Conservation (phyloP, 2,113 vertebrate species). For the Telmatochromis sp. region DNA sequence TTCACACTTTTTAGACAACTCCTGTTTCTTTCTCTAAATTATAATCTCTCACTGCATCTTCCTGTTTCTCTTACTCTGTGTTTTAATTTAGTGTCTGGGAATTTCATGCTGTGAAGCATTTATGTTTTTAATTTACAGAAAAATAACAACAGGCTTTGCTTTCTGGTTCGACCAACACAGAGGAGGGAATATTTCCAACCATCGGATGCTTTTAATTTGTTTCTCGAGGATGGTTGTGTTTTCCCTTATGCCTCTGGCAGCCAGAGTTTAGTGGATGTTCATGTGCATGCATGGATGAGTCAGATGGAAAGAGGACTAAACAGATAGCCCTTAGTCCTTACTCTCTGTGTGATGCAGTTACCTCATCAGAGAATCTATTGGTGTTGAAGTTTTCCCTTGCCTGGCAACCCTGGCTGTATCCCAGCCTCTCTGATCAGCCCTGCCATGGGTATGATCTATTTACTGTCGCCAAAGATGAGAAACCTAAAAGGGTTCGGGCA, state of each 20-base stretch:
- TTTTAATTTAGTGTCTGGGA: slow-evolving; percentile 56
- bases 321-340: background rate
- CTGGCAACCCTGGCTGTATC: slow-evolving; percentile 37
- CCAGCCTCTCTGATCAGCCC: slow-evolving; percentile 20
- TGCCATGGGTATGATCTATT: slow-evolving; percentile 47
- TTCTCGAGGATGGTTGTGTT: slow-evolving; percentile 21
- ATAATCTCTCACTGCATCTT: background rate
- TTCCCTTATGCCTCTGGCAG: background rate
- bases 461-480: slow-evolving; percentile 56
- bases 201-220: slow-evolving; percentile 20
- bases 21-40: slow-evolving; percentile 14
- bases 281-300: background rate
- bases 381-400: slow-evolving; percentile 9
- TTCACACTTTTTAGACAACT: background rate
- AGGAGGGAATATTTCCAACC: background rate
- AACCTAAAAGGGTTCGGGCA: slow-evolving; percentile 28
- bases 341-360: slow-evolving; percentile 13
- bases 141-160: slow-evolving; percentile 34
- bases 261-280: background rate
- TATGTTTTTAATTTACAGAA: slow-evolving; percentile 34
- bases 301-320: background rate
- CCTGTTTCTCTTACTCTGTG: slow-evolving; percentile 21
- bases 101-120: background rate
- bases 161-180: slow-evolving; percentile 15
- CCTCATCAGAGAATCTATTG: slow-evolving; percentile 15